Evolutionary conservation across 2,888 invertebrate genomes (phyloP), one percentile per base, ranked within the genome.

Genomic region (Amblyteles armatorius): DNA sequence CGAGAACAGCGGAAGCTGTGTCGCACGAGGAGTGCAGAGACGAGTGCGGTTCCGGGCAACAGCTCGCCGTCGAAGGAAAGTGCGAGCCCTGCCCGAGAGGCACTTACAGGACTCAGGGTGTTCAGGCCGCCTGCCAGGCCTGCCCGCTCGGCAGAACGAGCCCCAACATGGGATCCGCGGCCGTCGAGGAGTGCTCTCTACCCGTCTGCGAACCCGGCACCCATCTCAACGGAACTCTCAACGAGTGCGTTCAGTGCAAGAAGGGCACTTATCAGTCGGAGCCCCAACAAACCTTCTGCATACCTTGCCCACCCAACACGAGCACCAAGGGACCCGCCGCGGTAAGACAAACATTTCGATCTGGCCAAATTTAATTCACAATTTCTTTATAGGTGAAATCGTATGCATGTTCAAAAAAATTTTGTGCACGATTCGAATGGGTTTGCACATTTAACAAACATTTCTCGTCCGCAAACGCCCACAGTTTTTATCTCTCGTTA

Each of bases 61-160:
- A 98, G 91, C 94, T 98, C 74, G 97, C 97, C 82, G 95, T 96
- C 74, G 97, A 98, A 90, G 99, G 99, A 2, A 97, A 97, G 71
- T 99, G 99, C 93, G 98, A 98, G 92, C 96, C 98, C 3, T 99
- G 99, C 92, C 98, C 98, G 0, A 95, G 97, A 71, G 99, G 98
- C 71, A 97, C 97, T 0, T 98, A 97, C 94, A 96, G 99, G 48
- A 96, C 97, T 0, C 97, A 97, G 92, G 98, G 98, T 1, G 96
- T 98, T 0, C 98, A 98, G 89, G 97, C 98, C 0, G 96, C 98
- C 0, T 99, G 99, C 91, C 96, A 97, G 7, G 95, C 96, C 9
- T 99, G 99, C 94, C 99, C 99, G 0, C 94, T 97, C 7, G 98
- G 98, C 52, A 96, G 98, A 87, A 99, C 99, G 2, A 99, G 99